Base-by-base conservation (phyloP, 2,113 vertebrate species). In the Limnothrissa miodon region DNA sequence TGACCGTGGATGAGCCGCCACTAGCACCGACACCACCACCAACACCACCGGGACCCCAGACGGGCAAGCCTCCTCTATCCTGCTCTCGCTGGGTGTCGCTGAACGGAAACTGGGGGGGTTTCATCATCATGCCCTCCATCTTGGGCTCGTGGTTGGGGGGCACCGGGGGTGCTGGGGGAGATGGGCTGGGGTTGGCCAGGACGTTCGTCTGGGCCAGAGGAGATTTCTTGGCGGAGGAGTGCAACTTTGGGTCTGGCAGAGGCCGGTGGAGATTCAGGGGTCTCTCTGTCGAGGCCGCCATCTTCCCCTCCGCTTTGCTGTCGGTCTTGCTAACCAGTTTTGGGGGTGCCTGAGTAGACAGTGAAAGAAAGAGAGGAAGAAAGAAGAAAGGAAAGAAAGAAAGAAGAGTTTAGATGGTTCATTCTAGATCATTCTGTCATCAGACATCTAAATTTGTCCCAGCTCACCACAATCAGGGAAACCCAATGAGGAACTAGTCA, bases 1-100 rank as follows among this genome's bases (percentile, higher is more conserved):
- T 97, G 53, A 99, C 96, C 0, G 96, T 97, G 21, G 96, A 94
- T 7, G 95, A 88, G 74, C 96, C 93, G 92, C 97, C 97, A 0
- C 94, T 96, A 81, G 92, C 88, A 83, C 84, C 80, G 92, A 92
- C 48, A 21, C 48, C 48, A 21, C 48, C 48, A 21, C 11, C 48
- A 0, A 92, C 48, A 21, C 48, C 48, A 21, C 48, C 48, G 8
- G 2, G 4, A 0, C 59, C n/a, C n/a, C 59, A 25, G n/a, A 7
- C 66, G 10, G 66, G 29, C 29, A 36, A 5, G 4, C n/a, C 66
- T 21, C 66, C 90, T 92, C 95, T 89, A 92, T 93, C 96, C 94
- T 95, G 94, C 85, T 99, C 97, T 90, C 95, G 96, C 87, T 91
- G 91, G 93, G 94, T 87, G 45, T 94, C 95, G 46, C 85, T 82